Evolutionary conservation across 2,888 invertebrate genomes (phyloP).

Genomic region (Alloplasta piceator): DNA sequence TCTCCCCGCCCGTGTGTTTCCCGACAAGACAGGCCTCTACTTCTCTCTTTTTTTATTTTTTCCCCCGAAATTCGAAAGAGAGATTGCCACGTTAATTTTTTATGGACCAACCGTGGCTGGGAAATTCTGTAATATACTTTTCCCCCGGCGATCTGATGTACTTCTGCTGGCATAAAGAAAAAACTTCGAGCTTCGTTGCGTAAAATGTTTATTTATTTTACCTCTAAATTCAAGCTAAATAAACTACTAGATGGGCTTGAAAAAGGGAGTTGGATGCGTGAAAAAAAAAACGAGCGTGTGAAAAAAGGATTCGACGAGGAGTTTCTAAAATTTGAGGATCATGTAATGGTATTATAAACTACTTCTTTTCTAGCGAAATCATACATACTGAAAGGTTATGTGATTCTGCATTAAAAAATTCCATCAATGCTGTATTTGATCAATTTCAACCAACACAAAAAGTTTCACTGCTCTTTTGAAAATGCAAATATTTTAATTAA

Average conservation of each 20-base stretch:
- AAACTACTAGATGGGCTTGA: conserved; percentile 24
- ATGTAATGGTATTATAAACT: too few species aligned
- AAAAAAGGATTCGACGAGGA: background rate
- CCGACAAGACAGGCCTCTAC: conserved; percentile 10
- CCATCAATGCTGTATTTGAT: too few species aligned
- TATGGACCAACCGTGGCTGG: conserved; percentile 38
- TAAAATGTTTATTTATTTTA: conserved; percentile 17
- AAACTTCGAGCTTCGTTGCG: conserved; percentile 1
- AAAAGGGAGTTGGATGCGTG: background rate
- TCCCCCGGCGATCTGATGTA: background rate
- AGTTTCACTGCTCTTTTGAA: too few species aligned
- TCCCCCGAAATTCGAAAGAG: conserved; percentile 49
- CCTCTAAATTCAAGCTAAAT: conserved; percentile 2
- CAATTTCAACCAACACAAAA: too few species aligned
- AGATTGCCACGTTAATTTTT: conserved; percentile 61
- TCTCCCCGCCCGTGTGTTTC: background rate
- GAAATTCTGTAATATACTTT: conserved; percentile 33
- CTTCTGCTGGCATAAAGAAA: conserved; percentile 1
- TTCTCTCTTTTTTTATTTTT: background rate
- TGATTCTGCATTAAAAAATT: too few species aligned
- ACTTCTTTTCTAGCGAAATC: too few species aligned
- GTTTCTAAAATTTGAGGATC: background rate
- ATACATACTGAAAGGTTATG: too few species aligned
- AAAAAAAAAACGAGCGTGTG: background rate
- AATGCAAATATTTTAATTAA: too few species aligned